Evolutionary conservation across 2,797 vertebrate species (phyloP).

Genomic region (Myotis findleyi): DNA sequence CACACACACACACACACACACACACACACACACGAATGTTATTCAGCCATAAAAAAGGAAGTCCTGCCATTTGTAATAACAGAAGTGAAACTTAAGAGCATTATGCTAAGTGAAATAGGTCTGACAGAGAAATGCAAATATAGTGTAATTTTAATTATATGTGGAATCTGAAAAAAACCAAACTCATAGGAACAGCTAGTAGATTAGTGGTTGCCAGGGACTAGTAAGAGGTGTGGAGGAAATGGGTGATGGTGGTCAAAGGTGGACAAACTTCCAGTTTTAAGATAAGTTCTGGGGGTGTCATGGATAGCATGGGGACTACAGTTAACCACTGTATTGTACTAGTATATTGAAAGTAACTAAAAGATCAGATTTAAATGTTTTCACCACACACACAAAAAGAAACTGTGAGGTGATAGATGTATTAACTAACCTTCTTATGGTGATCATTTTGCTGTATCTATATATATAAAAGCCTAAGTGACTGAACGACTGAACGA

Average conservation of each 20-base stretch:
- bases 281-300: background rate
- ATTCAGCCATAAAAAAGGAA: background rate
- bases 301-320: background rate
- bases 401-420: background rate
- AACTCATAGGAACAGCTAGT: background rate
- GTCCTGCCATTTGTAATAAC: background rate
- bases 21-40: background rate
- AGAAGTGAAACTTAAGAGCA: background rate
- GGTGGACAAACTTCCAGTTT: background rate
- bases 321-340: background rate
- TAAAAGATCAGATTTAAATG: background rate
- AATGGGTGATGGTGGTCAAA: background rate
- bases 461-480: background rate
- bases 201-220: background rate
- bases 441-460: background rate
- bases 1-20: background rate
- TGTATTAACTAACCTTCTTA: background rate
- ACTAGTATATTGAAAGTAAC: background rate
- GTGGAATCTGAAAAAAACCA: background rate
- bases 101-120: background rate
- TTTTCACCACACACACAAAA: background rate
- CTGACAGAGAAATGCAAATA: background rate
- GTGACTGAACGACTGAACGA: no score
- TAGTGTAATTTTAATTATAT: background rate
- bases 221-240: background rate